Base-by-base conservation (phyloP, 2,888 invertebrate genomes). In the Tenthredo livida region DNA sequence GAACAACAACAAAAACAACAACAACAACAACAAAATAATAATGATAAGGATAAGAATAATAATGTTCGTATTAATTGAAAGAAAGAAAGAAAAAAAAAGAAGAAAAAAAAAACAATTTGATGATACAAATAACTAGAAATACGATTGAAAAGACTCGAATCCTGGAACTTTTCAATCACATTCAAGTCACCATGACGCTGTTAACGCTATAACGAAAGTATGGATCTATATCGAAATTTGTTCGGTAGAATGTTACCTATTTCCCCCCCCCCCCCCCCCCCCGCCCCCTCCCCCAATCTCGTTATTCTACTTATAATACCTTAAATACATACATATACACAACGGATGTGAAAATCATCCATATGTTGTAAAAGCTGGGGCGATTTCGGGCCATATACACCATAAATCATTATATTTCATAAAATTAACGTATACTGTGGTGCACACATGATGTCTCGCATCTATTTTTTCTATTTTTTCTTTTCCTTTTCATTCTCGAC, bases 71-170 rank as follows among this genome's bases (percentile, higher is more conserved):
- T 37, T 29, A 70, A 70, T 70, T n/a, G n/a, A 70, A 70, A 33
- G 17, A 70, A 4, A 29, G 5, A 70, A 37, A 2, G 0, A n/a
- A 37, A 33, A 33, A 70, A 70, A 73, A 33, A 25, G 50, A 58
- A 80, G 43, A 50, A 80, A 83, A 84, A 50, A 25, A 65, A 47
- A 58, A 85, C 6, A 37, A 70, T 84, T 78, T 29, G 25, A 82
- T 77, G 73, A 85, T 80, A 86, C 85, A 86, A 87, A 77, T 47
- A 86, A 85, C 29, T 54, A 73, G 15, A 54, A 54, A 58, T 58
- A 78, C 50, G 33, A 37, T 15, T 61, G 61, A 80, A 58, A 58
- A 61, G 29, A 61, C 37, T 37, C 21, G 40, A 54, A 54, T 77
- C 33, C 7, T 33, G 33, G 17, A 29, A 61, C 33, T 9, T 43